Base-by-base conservation (phyloP, 2,113 vertebrate species). In the Spheniscus mendiculus region DNA sequence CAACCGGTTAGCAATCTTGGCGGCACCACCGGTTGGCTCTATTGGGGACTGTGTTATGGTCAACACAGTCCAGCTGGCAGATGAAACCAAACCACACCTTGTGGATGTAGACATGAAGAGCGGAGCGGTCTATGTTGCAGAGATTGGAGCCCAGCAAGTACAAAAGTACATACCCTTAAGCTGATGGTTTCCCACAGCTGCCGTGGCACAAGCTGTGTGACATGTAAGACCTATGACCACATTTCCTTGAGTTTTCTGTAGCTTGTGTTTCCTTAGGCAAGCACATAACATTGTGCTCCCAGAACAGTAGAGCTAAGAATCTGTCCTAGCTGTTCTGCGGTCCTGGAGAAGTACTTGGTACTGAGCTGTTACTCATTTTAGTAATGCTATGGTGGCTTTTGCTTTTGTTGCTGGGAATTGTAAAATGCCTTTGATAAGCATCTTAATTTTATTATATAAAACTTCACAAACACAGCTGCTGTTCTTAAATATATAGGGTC, bases 61-160 rank as follows among this genome's bases (percentile, higher is more conserved):
- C 82, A 98, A 97, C 87, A 97, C 98, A 17, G 97, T 99, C 96
- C 99, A 99, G 94, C 97, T 99, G 77, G 98, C 99, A 3, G 98
- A 99, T 3, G 98, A 99, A 21, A 98, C 99, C 79, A 99, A 98
- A 76, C 99, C 99, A 2, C 99, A 99, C 89, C 98, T 99, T 80
- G 96, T 99, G 40, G 99, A 99, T 61, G 88, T 99, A 30, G 99
- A 99, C 74, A 87, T 98, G 79, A 99, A 97, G 92, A 99, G 97
- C 0, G 99, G 99, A 73, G 99, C 98, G 6, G 85, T 99, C 94
- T 99, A 99, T 9, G 98, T 99, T 52, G 99, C 99, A 15, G 99
- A 99, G 96, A 99, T 99, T 11, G 99, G 99, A 80, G 99, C 99
- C 5, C 98, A 98, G 87, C 99, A 99, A 98, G 99, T 99, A 44